phyloP scores from a whole-genome alignment of 2,888 invertebrate species.

The Candidula unifasciata region DNA sequence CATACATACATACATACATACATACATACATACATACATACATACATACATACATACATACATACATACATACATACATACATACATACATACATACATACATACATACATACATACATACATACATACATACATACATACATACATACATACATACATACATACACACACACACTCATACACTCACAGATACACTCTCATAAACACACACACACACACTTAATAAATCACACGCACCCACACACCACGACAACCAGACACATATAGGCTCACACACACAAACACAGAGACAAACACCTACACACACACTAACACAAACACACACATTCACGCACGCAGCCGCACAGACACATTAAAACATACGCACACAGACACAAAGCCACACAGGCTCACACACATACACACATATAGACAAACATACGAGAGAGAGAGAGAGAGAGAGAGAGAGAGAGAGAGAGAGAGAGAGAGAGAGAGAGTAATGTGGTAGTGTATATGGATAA shows the following conservation, averaged over 20 bases:
- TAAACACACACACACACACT: background rate
- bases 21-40: background rate
- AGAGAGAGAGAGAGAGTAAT: background rate
- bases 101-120: constrained; percentile 16
- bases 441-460: background rate
- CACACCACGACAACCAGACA: too few species aligned
- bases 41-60: background rate
- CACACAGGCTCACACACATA: background rate
- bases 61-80: background rate
- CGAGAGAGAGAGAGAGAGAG: background rate
- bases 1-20: too few species aligned
- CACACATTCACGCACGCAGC: background rate
- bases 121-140: too few species aligned
- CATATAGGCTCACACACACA: too few species aligned
- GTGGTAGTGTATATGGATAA: too few species aligned
- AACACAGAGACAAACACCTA: too few species aligned
- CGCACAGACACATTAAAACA: background rate
- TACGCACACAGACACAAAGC: constrained; percentile 11
- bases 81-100: background rate
- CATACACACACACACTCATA: constrained; percentile 21
- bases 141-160: too few species aligned
- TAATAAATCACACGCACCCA: too few species aligned
- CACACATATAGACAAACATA: too few species aligned
- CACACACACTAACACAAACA: background rate
- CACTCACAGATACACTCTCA: background rate